Base-by-base conservation (phyloP, 2,797 vertebrate genomes). In the Telmatherina bonti region DNA sequence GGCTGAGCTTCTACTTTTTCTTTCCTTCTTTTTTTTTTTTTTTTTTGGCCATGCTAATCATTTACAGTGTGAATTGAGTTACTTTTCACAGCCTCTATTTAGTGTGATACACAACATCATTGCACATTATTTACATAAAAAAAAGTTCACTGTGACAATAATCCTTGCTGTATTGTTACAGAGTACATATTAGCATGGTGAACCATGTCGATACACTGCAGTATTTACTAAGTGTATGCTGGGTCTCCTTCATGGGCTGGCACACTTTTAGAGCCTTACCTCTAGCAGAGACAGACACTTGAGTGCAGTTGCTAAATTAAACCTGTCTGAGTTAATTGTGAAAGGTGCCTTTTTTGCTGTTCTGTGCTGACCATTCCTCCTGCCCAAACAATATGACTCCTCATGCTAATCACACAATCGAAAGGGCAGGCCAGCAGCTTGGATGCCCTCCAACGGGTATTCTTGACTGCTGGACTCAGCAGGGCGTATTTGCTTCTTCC, bases 391-490 rank as follows among this genome's bases (percentile, higher is more conserved):
- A 83, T 52, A 67, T 68, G 81, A 89, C 87, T 88, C 78, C 79
- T 83, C 12, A 30, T 24, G 5, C 67, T 72, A 59, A 84, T 71
- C 57, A 36, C 54, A 55, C 78, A 59, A 62, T 72, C 63, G 87
- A 92, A 92, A 91, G 81, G 81, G 76, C 76, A 85, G 66, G 54
- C 63, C 56, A 64, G 67, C 22, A 29, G 70, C 77, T 88, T 89
- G 71, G 66, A 81, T 31, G 70, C 49, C 69, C 78, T 89, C 84
- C 81, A 81, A 79, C 78, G 85, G 85, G 85, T 85, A 79, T 77
- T 78, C 63, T 57, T 1, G 13, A 64, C 61, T 67, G 61, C 65
- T 64, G 30, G 36, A 70, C 65, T 47, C 38, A 22, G 43, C 30
- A 68, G 70, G 55, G 33, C 2, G 26, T 74, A 74, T 83, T 55